These are phyloP conservation scores for Ephestia elutella DNA, from an alignment of 1,140 invertebrate genomes.

Conservation along the genomic window DNA sequence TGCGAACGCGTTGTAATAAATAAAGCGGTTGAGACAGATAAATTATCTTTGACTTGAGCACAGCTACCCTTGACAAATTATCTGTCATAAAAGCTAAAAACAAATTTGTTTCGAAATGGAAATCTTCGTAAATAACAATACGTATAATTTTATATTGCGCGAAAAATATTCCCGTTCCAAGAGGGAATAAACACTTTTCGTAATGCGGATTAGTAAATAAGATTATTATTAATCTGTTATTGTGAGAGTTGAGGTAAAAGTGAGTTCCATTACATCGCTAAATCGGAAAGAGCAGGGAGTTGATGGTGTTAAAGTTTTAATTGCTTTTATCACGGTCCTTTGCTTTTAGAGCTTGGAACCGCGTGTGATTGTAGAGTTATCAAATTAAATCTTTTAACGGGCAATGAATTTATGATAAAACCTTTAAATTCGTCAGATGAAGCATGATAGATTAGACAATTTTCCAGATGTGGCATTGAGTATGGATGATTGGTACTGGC, in stretches of 20 bases:
- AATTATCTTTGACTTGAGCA: conserved; percentile 72
- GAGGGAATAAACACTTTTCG: background rate
- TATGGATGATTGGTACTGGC: background rate
- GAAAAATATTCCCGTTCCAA: conserved; percentile 2
- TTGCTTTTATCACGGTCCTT: conserved; percentile 66
- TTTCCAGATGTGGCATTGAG: background rate
- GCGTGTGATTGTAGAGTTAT: conserved; percentile 53
- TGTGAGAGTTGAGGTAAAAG: conserved; percentile 31
- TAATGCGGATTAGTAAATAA: conserved; percentile 12
- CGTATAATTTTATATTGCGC: conserved; percentile 16
- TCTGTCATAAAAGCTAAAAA: conserved; percentile 69
- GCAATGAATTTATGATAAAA: background rate
- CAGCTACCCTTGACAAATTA: conserved; percentile 68
- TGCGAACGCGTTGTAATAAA: conserved; percentile 70
- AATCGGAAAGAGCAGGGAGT: conserved; percentile 49
- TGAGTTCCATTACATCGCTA: conserved; percentile 34
- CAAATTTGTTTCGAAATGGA: conserved; percentile 58
- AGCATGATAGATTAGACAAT: background rate
- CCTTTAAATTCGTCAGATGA: background rate
- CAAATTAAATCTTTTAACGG: conserved; percentile 55
- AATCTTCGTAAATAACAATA: conserved; percentile 46
- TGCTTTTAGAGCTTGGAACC: conserved; percentile 59
- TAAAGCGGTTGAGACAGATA: conserved; percentile 72
- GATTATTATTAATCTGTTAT: conserved; percentile 24
- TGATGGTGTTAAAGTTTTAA: conserved; percentile 68